Conservation (phyloP, 2,888 invertebrate genomes). For the Cephus runcator region DNA sequence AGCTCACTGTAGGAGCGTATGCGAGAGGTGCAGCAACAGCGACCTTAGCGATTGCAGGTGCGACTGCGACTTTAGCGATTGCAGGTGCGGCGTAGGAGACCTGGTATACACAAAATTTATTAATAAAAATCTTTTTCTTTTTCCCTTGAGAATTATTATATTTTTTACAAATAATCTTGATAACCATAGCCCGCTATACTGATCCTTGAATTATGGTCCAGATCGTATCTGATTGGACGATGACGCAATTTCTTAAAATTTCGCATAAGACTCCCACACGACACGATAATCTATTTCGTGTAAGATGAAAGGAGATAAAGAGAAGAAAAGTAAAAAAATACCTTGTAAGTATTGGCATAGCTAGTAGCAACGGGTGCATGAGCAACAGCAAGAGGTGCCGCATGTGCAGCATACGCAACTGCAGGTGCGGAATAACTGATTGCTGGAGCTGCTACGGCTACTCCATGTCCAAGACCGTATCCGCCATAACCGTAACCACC, state of each 20-base stretch:
- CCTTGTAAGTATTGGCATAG: slow-evolving; percentile 58
- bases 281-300: too few relatives aligned
- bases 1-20: slow-evolving; percentile 35
- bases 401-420: slow-evolving; percentile 27
- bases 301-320: too few relatives aligned
- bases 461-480: slow-evolving; percentile 37
- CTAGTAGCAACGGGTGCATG: slow-evolving; percentile 50
- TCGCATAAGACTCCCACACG: too few relatives aligned
- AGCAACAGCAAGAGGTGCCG: slow-evolving; percentile 18
- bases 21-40: slow-evolving; percentile 40
- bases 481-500: slow-evolving; percentile 30
- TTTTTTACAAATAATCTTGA: too few relatives aligned
- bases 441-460: slow-evolving; percentile 30
- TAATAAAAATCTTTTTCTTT: too few relatives aligned
- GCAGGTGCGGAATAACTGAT: slow-evolving; percentile 35
- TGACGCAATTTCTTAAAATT: too few relatives aligned
- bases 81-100: slow-evolving; percentile 43
- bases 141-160: too few relatives aligned
- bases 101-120: slow-evolving; percentile 11
- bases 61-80: slow-evolving; percentile 38
- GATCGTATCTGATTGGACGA: too few relatives aligned
- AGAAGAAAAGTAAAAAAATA: slow-evolving; percentile 14
- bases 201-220: too few relatives aligned
- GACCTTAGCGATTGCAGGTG: slow-evolving; percentile 32
- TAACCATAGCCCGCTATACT: too few relatives aligned